Evolutionary conservation across 2,888 invertebrate species (phyloP).

Genomic region (Drosophila sordidula): DNA sequence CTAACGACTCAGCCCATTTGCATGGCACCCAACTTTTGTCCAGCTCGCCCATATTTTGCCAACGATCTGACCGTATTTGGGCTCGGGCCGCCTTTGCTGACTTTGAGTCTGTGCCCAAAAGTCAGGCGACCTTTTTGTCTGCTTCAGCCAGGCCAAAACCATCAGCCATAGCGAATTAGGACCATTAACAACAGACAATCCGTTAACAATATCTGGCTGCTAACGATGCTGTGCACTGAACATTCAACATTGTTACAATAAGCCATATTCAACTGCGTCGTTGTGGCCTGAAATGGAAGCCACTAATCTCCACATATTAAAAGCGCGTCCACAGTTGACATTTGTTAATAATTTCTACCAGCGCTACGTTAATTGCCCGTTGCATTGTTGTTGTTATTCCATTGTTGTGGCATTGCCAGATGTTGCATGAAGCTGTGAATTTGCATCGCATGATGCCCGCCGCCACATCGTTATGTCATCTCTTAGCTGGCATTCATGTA

Average conservation of each 20-base stretch:
- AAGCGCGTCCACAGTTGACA: slow-evolving; percentile 56
- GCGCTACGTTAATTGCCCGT: slow-evolving; percentile 46
- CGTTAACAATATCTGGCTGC: slow-evolving; percentile 28
- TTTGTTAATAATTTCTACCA: slow-evolving; percentile 62
- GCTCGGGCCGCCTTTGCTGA: slow-evolving; percentile 2
- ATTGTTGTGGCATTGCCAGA: slow-evolving; percentile 48
- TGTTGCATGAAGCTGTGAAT: slow-evolving; percentile 34
- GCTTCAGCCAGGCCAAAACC: slow-evolving; percentile 9
- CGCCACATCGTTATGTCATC: slow-evolving; percentile 59
- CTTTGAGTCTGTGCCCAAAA: slow-evolving; percentile 24
- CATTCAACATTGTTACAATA: slow-evolving; percentile 15
- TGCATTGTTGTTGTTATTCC: slow-evolving; percentile 22
- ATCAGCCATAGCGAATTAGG: slow-evolving; percentile 14
- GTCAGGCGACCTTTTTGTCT: slow-evolving; percentile 10
- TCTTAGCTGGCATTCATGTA: slow-evolving; percentile 45
- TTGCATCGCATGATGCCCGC: slow-evolving; percentile 40
- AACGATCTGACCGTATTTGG: slow-evolving; percentile 26
- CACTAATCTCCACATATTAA: slow-evolving; percentile 38
- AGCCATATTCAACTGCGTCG: slow-evolving; percentile 21
- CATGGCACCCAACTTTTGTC: slow-evolving; percentile 35
- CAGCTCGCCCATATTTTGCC: slow-evolving; percentile 9
- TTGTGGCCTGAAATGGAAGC: slow-evolving; percentile 24
- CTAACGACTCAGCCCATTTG: slow-evolving; percentile 40
- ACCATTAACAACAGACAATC: slow-evolving; percentile 9
- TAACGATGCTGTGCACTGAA: slow-evolving; percentile 27